These are phyloP conservation scores for Sacculina carcini DNA, from an alignment of 2,888 invertebrate genomes.

Conservation along the genomic window DNA sequence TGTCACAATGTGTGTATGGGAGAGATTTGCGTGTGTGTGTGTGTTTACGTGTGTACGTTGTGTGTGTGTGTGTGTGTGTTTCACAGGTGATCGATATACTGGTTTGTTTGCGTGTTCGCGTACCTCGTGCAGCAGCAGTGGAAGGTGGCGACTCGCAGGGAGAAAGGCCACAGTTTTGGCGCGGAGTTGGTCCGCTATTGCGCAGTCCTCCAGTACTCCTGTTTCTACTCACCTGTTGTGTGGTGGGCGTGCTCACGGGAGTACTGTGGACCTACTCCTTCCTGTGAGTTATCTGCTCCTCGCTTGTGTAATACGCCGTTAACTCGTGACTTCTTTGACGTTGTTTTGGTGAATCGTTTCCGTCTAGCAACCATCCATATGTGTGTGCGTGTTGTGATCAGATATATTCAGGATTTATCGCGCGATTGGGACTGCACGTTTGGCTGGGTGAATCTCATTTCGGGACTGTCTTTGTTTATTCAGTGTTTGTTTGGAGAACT, in stretches of 20 bases:
- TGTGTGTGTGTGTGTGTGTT: constrained; percentile 9
- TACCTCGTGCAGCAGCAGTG: too few relatives aligned
- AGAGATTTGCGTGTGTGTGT: too few relatives aligned
- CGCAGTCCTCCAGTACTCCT: constrained; percentile 36
- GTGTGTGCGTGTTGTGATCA: too few relatives aligned
- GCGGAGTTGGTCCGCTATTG: constrained; percentile 39
- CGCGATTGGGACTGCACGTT: constrained; percentile 20
- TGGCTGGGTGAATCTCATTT: constrained; percentile 39
- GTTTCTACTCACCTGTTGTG: constrained; percentile 52
- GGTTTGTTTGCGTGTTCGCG: not conserved
- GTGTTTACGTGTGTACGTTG: too few relatives aligned
- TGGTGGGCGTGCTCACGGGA: constrained; percentile 56
- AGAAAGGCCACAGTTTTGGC: constrained; percentile 20
- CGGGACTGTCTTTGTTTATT: constrained; percentile 42
- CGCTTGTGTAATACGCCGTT: too few relatives aligned
- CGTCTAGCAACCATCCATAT: too few relatives aligned
- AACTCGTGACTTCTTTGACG: not conserved
- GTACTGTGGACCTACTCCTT: constrained; percentile 49
- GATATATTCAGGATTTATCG: constrained; percentile 37
- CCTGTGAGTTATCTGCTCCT: not conserved
- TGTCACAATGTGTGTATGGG: too few relatives aligned
- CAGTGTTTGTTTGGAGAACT: constrained; percentile 62
- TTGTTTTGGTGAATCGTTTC: too few relatives aligned
- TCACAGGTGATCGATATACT: not conserved
- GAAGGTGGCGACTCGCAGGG: too few relatives aligned